Conservation (phyloP, 2,797 vertebrate species). For the Sebastes diploproa region DNA sequence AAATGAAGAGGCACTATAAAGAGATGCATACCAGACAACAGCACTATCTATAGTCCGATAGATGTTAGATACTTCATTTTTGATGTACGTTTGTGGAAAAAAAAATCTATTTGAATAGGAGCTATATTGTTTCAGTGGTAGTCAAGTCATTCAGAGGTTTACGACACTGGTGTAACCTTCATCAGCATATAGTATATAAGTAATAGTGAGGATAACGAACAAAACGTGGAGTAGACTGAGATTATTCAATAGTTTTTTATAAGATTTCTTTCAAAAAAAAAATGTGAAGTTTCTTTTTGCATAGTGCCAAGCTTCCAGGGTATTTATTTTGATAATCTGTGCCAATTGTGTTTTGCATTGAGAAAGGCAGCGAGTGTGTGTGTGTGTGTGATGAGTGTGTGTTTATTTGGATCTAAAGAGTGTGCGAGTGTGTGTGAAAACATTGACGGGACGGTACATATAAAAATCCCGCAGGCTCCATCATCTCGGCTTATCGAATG, state of each 20-base stretch:
- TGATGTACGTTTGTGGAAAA: conserved; percentile 72
- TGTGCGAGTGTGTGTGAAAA: conserved; percentile 7
- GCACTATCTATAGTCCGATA: conserved; percentile 70
- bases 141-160: conserved; percentile 74
- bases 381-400: not conserved
- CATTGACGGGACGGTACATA: conserved; percentile 19
- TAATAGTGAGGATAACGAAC: conserved; percentile 71
- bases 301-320: conserved; percentile 82
- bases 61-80: conserved; percentile 78
- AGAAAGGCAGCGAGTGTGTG: conserved; percentile 25
- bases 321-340: conserved; percentile 83
- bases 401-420: conserved; percentile 19
- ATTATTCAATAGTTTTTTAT: conserved; percentile 81
- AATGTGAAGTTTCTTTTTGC: conserved; percentile 73
- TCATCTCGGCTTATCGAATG: conserved; percentile 70
- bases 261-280: conserved; percentile 70
- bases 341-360: conserved; percentile 75
- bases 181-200: conserved; percentile 81
- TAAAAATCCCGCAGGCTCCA: conserved; percentile 47
- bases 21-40: conserved; percentile 71
- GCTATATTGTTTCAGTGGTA: conserved; percentile 79
- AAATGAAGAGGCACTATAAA: conserved; percentile 63
- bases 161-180: conserved; percentile 72
- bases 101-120: conserved; percentile 75
- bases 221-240: conserved; percentile 72